Evolutionary conservation across 2,888 invertebrate species (phyloP).

Genomic region (Osmoderma eremita): DNA sequence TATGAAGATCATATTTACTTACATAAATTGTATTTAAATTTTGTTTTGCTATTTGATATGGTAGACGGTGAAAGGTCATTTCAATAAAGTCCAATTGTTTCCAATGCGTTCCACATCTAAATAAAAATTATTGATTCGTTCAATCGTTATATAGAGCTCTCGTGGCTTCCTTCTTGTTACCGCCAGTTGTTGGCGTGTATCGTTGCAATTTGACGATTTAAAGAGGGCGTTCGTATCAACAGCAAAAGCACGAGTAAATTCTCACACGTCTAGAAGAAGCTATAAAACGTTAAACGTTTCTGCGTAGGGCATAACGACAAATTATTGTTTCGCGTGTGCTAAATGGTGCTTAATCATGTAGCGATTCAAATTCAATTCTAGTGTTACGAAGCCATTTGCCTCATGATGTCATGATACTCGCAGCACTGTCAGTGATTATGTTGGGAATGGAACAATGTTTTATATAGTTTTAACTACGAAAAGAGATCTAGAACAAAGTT

Average conservation of each 20-base stretch:
- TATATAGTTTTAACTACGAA: too few species aligned
- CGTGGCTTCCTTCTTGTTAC: constrained; percentile 16
- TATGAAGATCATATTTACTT: not conserved
- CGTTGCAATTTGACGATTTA: constrained; percentile 21
- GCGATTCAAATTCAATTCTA: not conserved
- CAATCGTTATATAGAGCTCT: constrained; percentile 3
- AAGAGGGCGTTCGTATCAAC: constrained; percentile 32
- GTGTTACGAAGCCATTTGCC: not conserved
- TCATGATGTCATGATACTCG: too few species aligned
- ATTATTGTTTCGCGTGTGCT: constrained; percentile 4
- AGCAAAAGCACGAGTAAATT: constrained; percentile 4
- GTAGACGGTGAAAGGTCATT: constrained; percentile 18
- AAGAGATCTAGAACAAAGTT: too few species aligned
- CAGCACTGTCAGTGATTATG: too few species aligned
- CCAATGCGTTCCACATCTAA: constrained; percentile 5
- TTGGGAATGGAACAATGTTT: too few species aligned
- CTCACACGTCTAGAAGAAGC: constrained; percentile 7
- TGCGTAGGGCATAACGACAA: not conserved
- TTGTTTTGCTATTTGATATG: not conserved
- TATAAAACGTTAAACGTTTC: constrained; percentile 14
- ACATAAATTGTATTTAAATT: not conserved
- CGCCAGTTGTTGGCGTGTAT: constrained; percentile 10
- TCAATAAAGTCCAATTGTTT: constrained; percentile 18
- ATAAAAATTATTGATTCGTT: constrained; percentile 19
- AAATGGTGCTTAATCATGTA: not conserved